Conservation (phyloP, 2,888 invertebrate genomes). For the Lampropteryx suffumata region DNA sequence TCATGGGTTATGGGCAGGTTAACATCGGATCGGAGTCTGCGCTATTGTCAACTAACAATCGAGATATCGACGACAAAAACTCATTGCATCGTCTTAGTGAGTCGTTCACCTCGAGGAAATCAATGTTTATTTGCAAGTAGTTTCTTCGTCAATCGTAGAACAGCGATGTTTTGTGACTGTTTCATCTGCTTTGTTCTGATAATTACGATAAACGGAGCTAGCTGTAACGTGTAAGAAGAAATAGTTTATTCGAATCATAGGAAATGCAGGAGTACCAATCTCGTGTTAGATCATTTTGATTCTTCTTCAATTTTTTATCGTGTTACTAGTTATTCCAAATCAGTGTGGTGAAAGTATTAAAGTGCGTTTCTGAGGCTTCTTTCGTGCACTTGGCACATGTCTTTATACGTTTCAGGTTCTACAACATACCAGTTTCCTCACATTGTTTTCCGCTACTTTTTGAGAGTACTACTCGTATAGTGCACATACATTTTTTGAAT, state of each 20-base stretch:
- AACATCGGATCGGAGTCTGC: constrained; percentile 41
- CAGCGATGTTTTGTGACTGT: constrained; percentile 35
- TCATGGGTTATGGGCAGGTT: constrained; percentile 29
- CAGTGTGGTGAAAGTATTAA: too few relatives aligned
- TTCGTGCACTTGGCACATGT: too few relatives aligned
- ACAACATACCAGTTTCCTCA: too few relatives aligned
- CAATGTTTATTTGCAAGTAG: constrained; percentile 46
- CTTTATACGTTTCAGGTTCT: too few relatives aligned
- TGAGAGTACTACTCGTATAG: too few relatives aligned
- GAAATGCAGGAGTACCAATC: neutral
- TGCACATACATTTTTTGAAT: too few relatives aligned
- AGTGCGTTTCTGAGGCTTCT: too few relatives aligned
- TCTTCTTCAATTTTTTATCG: too few relatives aligned
- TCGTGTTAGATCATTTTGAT: neutral
- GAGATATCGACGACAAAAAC: constrained; percentile 53
- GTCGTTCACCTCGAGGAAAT: constrained; percentile 66
- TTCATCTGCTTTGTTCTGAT: constrained; percentile 35
- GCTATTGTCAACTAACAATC: constrained; percentile 55
- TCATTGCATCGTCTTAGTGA: constrained; percentile 34
- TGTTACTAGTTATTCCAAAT: too few relatives aligned
- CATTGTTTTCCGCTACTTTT: too few relatives aligned
- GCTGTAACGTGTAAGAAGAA: constrained; percentile 14
- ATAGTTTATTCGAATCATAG: neutral
- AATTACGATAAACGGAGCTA: constrained; percentile 17
- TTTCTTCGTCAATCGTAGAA: constrained; percentile 18